phyloP scores from a whole-genome alignment of 2,888 invertebrate genomes.

The Ectemnius lituratus region DNA sequence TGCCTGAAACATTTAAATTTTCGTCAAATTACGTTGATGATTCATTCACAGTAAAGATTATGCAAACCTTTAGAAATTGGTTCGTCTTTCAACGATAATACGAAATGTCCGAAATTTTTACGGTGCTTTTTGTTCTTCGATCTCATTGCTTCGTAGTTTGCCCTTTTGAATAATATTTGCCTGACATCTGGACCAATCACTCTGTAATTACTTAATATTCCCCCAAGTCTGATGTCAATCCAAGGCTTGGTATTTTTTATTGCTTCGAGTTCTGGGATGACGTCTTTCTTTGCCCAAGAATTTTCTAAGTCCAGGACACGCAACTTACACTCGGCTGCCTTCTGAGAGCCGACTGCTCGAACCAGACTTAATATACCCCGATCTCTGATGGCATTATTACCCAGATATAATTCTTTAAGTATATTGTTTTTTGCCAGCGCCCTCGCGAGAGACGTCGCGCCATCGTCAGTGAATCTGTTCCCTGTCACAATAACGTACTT shows the following conservation, averaged over 20 bases:
- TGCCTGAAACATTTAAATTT: constrained; percentile 54
- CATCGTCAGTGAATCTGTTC: constrained; percentile 66
- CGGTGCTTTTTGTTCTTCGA: constrained; percentile 76
- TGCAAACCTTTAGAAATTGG: constrained; percentile 61
- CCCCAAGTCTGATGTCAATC: constrained; percentile 75
- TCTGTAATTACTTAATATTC: constrained; percentile 78
- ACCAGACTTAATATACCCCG: constrained; percentile 77
- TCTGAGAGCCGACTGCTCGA: constrained; percentile 68
- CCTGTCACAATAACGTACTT: constrained; percentile 9
- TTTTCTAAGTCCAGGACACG: constrained; percentile 78
- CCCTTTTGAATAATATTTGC: constrained; percentile 78
- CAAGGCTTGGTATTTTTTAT: constrained; percentile 57
- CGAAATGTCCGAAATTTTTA: constrained; percentile 78
- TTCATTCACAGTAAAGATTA: neutral
- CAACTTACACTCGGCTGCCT: constrained; percentile 70
- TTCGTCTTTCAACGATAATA: constrained; percentile 73
- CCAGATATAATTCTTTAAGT: constrained; percentile 77
- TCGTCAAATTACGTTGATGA: neutral
- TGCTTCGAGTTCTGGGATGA: constrained; percentile 61
- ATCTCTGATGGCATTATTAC: constrained; percentile 79
- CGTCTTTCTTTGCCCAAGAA: constrained; percentile 77
- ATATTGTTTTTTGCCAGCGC: constrained; percentile 77
- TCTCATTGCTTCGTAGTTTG: constrained; percentile 78
- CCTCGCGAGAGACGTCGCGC: constrained; percentile 73
- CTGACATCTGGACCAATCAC: constrained; percentile 78